These are phyloP conservation scores for Ligdia adustata DNA, from an alignment of 2,888 invertebrate species.

Conservation along the genomic window DNA sequence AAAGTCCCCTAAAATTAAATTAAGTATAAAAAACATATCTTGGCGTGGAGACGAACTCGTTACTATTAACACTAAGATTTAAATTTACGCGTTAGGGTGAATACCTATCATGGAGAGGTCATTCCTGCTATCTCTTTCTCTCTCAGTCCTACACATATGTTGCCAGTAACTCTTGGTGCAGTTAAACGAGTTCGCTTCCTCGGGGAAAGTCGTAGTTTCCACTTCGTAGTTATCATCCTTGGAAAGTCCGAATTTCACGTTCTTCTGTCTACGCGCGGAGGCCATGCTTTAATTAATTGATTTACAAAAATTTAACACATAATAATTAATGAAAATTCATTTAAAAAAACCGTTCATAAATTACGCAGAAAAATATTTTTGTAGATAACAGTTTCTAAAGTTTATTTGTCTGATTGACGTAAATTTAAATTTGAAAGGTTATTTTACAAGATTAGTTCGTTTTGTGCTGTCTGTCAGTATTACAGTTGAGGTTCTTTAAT, in stretches of 20 bases:
- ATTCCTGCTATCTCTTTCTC: conserved; percentile 37
- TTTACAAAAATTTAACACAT: conserved; percentile 24
- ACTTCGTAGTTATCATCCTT: conserved; percentile 65
- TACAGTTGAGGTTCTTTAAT: too few relatives aligned
- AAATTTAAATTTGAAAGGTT: conserved; percentile 25
- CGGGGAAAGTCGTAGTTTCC: conserved; percentile 45
- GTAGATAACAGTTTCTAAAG: conserved; percentile 24
- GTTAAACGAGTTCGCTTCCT: conserved; percentile 59
- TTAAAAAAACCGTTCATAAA: conserved; percentile 52
- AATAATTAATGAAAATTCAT: conserved; percentile 37
- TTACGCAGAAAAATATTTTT: conserved; percentile 42
- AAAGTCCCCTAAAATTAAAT: too few relatives aligned
- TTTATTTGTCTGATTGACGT: conserved; percentile 38
- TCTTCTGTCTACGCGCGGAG: conserved; percentile 55
- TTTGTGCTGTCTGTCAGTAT: conserved; percentile 6
- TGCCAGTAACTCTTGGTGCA: conserved; percentile 71
- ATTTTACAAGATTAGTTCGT: too few relatives aligned
- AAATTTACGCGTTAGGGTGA: too few relatives aligned
- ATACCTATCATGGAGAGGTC: conserved; percentile 47
- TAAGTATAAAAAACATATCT: too few relatives aligned
- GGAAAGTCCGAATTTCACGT: conserved; percentile 66
- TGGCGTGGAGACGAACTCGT: too few relatives aligned
- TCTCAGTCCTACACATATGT: conserved; percentile 47
- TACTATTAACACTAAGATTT: too few relatives aligned
- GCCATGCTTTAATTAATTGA: conserved; percentile 45